Evolutionary conservation across 2,797 vertebrate genomes (phyloP).

Genomic region (Chiroxiphia lanceolata): DNA sequence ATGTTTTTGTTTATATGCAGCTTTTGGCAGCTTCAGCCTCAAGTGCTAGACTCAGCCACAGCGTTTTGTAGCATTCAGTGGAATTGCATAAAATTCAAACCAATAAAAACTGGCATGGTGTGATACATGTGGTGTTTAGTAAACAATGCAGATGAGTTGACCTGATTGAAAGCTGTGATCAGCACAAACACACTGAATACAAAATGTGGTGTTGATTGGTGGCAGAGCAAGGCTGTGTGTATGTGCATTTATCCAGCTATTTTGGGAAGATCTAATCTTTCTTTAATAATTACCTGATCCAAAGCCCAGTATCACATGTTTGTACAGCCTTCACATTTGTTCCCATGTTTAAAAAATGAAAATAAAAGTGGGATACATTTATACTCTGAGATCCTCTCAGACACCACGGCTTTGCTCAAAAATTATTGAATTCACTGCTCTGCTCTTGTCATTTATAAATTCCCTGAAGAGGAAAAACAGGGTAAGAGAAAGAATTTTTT

Average conservation of each 20-base stretch:
- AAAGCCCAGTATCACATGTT: background rate
- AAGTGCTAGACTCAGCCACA: background rate
- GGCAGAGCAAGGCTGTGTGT: background rate
- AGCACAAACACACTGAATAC: conserved; percentile 4
- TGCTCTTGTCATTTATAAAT: background rate
- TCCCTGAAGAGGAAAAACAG: background rate
- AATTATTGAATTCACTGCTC: background rate
- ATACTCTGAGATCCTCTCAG: background rate
- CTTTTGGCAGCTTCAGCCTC: background rate
- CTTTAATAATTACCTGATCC: background rate
- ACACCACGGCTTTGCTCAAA: background rate
- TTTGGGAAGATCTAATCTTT: background rate
- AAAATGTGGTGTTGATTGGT: background rate
- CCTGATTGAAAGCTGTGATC: conserved; percentile 52
- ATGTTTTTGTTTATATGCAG: background rate
- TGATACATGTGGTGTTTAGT: conserved; percentile 54
- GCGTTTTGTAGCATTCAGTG: conserved; percentile 2
- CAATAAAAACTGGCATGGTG: conserved; percentile 39
- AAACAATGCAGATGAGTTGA: conserved; percentile 53
- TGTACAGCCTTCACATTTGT: background rate
- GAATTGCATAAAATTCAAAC: conserved; percentile 54
- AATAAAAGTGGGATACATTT: background rate
- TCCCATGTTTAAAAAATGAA: background rate
- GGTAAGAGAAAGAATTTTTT: background rate
- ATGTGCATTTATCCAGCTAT: background rate